Percentiles rank a stretch among this genome's conserved stretches.
Conservation (phyloP, 2,797 vertebrate species). For the Leptatherina wallacei region DNA sequence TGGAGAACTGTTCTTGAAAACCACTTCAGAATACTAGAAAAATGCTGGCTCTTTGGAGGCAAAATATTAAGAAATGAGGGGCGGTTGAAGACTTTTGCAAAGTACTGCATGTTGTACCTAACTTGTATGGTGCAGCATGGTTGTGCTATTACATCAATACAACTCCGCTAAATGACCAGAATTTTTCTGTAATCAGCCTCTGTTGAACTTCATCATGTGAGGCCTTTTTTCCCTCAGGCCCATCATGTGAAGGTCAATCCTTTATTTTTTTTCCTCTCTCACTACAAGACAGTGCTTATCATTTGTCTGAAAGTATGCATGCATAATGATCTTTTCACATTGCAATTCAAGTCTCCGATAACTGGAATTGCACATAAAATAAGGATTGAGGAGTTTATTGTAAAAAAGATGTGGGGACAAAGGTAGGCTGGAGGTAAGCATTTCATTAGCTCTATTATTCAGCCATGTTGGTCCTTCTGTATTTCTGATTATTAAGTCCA, state of each 20-base stretch:
- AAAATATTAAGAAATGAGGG: not conserved
- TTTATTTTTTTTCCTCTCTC: constrained; percentile 18
- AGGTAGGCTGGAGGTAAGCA: not conserved
- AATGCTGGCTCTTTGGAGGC: too few species aligned
- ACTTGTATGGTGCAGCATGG: too few species aligned
- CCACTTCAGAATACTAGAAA: too few species aligned
- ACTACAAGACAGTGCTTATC: constrained; percentile 23
- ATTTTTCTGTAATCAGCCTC: constrained; percentile 6
- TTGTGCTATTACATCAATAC: not conserved
- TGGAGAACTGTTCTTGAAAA: not conserved
- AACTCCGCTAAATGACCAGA: constrained; percentile 19
- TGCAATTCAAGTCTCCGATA: not conserved
- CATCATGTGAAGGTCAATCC: constrained; percentile 50
- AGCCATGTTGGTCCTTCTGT: not conserved
- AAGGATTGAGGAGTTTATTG: not conserved
- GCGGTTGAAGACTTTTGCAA: not conserved
- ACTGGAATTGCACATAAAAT: constrained; percentile 4
- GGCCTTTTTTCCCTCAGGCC: constrained; percentile 35
- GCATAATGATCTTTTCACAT: constrained; percentile 12
- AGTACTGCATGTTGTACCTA: not conserved
- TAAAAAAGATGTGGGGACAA: not conserved
- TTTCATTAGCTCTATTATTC: constrained; percentile 5
- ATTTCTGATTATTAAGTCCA: not conserved
- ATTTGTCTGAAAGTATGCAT: constrained; percentile 23
- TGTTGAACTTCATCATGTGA: constrained; percentile 54